Percentiles rank a stretch among this genome's conserved stretches.
phyloP scores from a whole-genome alignment of 2,888 invertebrate genomes.

The Chrysolina oricalcia region DNA sequence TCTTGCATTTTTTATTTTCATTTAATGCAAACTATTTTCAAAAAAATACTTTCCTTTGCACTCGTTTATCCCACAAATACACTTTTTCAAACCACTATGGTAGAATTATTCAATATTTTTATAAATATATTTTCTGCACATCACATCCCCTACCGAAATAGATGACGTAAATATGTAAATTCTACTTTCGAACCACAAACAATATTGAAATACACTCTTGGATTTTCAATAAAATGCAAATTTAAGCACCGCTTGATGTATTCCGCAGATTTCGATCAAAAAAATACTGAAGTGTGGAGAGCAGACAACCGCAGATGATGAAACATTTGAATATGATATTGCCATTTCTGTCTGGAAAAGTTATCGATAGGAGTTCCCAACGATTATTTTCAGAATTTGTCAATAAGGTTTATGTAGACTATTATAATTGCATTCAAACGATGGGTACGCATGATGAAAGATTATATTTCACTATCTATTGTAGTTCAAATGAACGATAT shows the following conservation, averaged over 20 bases:
- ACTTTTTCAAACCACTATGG: not conserved
- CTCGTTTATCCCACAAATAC: too few species aligned
- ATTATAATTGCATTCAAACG: too few species aligned
- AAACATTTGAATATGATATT: conserved; percentile 9
- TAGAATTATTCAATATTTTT: not conserved
- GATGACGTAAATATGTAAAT: conserved; percentile 62
- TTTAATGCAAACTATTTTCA: too few species aligned
- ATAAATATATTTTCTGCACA: conserved; percentile 1
- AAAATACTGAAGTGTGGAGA: conserved; percentile 24
- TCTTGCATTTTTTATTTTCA: too few species aligned
- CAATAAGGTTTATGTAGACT: too few species aligned
- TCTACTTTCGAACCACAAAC: conserved; percentile 66
- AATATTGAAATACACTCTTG: conserved; percentile 68
- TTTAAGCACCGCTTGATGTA: conserved; percentile 65
- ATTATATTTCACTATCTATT: too few species aligned
- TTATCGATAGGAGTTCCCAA: too few species aligned
- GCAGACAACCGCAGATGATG: conserved; percentile 3
- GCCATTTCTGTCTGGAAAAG: not conserved
- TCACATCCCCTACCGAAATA: conserved; percentile 28
- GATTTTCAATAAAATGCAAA: conserved; percentile 69
- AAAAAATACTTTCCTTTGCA: too few species aligned
- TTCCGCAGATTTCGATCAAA: conserved; percentile 55
- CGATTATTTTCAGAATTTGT: too few species aligned
- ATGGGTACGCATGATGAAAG: too few species aligned
- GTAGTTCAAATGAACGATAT: too few species aligned